These are phyloP conservation scores for Anagrus nilaparvatae DNA, from an alignment of 1,140 invertebrate species.

Conservation along the genomic window DNA sequence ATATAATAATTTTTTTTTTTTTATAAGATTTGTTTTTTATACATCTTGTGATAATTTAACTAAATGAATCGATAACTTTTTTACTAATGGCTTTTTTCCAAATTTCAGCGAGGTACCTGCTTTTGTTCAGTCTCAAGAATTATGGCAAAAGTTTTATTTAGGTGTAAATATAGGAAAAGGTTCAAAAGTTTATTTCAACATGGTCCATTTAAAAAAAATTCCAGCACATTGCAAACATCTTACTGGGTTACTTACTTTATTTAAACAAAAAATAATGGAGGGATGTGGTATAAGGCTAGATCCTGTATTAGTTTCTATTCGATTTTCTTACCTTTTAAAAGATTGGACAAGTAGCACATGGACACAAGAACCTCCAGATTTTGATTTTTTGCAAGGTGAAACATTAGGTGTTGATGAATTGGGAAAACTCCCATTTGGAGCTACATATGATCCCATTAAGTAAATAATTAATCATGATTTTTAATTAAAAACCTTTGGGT, in stretches of 20 bases:
- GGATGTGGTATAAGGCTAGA: constrained; percentile 43
- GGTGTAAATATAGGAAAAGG: constrained; percentile 67
- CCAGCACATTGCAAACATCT: constrained; percentile 77
- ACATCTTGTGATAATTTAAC: neutral
- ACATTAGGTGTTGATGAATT: constrained; percentile 44
- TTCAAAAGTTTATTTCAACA: constrained; percentile 71
- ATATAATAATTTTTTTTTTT: neutral
- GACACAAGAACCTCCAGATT: constrained; percentile 62
- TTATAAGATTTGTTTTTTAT: constrained; percentile 4
- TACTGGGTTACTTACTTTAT: constrained; percentile 64
- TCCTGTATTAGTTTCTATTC: constrained; percentile 63
- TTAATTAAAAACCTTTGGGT: too few relatives aligned
- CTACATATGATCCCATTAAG: constrained; percentile 66
- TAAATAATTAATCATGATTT: constrained; percentile 26
- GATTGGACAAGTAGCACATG: constrained; percentile 58
- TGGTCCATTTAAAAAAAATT: constrained; percentile 74
- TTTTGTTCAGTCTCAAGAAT: constrained; percentile 77
- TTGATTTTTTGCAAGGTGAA: constrained; percentile 56
- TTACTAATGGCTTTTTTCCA: constrained; percentile 15
- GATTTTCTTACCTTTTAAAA: constrained; percentile 71
- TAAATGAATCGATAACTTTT: constrained; percentile 1
- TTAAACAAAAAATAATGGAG: constrained; percentile 67
- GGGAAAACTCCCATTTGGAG: constrained; percentile 71
- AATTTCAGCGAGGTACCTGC: constrained; percentile 64
- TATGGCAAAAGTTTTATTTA: constrained; percentile 70